Conservation (phyloP, 2,888 invertebrate genomes). For the Aphrophora alni region DNA sequence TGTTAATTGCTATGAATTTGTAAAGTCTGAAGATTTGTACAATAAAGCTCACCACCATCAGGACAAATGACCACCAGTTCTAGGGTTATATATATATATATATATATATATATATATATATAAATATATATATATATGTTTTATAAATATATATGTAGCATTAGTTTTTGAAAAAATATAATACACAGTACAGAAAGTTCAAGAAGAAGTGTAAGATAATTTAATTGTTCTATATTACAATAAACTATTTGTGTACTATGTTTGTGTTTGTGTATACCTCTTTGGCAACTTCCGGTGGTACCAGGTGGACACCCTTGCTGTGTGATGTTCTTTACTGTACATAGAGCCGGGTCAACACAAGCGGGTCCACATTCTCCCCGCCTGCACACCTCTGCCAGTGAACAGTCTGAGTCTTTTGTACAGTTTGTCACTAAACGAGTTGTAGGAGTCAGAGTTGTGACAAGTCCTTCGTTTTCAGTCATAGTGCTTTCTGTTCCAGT, state of each 20-base stretch:
- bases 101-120: no score
- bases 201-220: not conserved
- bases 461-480: slow-evolving; percentile 19
- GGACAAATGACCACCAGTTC: no score
- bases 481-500: slow-evolving; percentile 22
- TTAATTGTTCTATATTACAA: slow-evolving; percentile 29
- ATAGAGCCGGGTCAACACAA: slow-evolving; percentile 78
- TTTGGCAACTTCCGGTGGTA: slow-evolving; percentile 64
- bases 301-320: slow-evolving; percentile 68
- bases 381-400: slow-evolving; percentile 84
- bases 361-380: slow-evolving; percentile 83
- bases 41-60: no score
- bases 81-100: no score
- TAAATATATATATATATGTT: no score
- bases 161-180: not conserved
- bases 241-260: slow-evolving; percentile 21
- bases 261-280: slow-evolving; percentile 62
- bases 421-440: slow-evolving; percentile 57
- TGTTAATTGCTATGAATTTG: no score
- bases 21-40: no score
- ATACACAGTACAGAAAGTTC: not conserved
- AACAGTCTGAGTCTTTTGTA: slow-evolving; percentile 81
- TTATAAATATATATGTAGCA: no score
- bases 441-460: slow-evolving; percentile 23
- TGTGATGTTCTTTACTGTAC: slow-evolving; percentile 73